These are phyloP conservation scores for Myotis lucifugus DNA, from an alignment of 2,113 vertebrate species.

Conservation along the genomic window DNA sequence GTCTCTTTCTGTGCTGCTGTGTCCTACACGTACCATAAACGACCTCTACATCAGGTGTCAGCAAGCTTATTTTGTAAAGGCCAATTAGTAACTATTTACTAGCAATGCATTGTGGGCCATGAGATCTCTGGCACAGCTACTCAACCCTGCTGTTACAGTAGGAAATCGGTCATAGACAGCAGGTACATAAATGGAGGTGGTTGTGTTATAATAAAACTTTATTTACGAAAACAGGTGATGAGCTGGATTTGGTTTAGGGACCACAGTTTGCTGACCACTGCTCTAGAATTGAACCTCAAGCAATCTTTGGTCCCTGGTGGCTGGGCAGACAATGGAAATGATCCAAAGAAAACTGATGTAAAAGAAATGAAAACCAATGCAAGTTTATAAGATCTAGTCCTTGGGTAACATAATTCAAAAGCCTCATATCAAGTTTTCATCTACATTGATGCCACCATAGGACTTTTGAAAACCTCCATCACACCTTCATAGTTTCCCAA, in stretches of 20 bases:
- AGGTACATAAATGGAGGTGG: not conserved
- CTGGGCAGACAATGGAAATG: constrained; percentile 67
- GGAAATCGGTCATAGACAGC: not conserved
- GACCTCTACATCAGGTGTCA: not conserved
- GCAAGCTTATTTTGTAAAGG: constrained; percentile 12
- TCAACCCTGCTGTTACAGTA: not conserved
- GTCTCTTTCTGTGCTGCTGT: constrained; percentile 17
- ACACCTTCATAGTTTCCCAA: not conserved
- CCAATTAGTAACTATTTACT: not conserved
- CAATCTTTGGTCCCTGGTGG: constrained; percentile 82
- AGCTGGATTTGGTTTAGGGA: not conserved
- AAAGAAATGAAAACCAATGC: constrained; percentile 60
- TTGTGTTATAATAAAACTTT: not conserved
- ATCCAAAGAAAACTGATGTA: constrained; percentile 40
- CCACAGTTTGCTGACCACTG: constrained; percentile 21
- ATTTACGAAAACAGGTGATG: not conserved
- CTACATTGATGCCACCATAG: not conserved
- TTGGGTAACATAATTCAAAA: constrained; percentile 8
- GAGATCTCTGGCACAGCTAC: not conserved
- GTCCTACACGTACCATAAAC: constrained; percentile 60
- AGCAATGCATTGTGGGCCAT: not conserved
- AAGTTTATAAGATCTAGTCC: not conserved
- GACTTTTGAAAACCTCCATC: not conserved
- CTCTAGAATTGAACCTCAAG: constrained; percentile 47
- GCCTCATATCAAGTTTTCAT: not conserved